Conservation (phyloP, 2,797 vertebrate genomes). For the Kryptolebias ocellatus region DNA sequence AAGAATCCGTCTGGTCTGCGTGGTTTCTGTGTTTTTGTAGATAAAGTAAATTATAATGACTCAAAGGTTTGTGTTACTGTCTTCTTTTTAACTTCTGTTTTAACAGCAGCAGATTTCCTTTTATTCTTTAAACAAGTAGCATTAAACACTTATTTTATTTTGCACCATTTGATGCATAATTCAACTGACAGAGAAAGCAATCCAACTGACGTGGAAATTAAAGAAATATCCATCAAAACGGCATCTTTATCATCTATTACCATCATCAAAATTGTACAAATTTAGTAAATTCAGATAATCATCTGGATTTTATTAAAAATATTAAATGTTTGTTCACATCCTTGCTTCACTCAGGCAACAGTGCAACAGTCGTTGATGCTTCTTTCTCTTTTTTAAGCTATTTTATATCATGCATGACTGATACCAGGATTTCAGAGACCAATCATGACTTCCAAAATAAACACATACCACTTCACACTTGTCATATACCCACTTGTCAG, state of each 20-base stretch:
- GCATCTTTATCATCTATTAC: neutral
- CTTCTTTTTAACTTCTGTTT: neutral
- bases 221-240: neutral
- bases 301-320: neutral
- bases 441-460: neutral
- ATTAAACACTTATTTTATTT: neutral
- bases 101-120: neutral
- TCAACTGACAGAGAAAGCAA: neutral
- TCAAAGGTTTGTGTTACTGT: too few relatives aligned
- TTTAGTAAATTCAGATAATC: neutral
- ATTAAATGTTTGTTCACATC: neutral
- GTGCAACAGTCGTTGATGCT: neutral
- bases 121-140: neutral
- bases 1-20: neutral
- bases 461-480: constrained; percentile 5
- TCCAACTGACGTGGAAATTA: neutral
- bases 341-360: neutral
- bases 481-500: neutral
- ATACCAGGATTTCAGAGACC: neutral
- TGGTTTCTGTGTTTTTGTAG: neutral
- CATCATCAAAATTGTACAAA: neutral
- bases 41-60: too few relatives aligned
- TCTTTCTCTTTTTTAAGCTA: neutral
- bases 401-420: neutral
- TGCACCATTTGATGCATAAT: neutral